These are phyloP conservation scores for Alitta virens DNA, from an alignment of 2,888 invertebrate species.

Conservation along the genomic window DNA sequence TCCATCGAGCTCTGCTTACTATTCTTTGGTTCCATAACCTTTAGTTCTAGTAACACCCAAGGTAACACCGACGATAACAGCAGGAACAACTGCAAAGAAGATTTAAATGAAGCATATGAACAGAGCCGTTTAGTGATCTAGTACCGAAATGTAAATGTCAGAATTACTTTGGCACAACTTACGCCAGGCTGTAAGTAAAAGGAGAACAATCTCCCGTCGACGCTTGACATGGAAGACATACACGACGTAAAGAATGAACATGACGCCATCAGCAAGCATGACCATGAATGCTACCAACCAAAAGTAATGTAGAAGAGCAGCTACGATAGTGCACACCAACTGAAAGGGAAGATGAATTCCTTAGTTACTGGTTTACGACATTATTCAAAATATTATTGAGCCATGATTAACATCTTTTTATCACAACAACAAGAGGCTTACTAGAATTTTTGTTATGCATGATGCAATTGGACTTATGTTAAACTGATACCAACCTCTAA, in stretches of 20 bases:
- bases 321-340: slow-evolving; percentile 41
- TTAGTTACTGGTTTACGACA: no score
- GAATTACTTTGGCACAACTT: slow-evolving; percentile 23
- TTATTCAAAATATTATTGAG: no score
- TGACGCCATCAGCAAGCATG: slow-evolving; percentile 49
- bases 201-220: slow-evolving; percentile 24
- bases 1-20: no score
- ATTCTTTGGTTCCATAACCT: slow-evolving; percentile 28
- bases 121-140: no score
- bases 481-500: slow-evolving; percentile 28
- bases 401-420: no score
- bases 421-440: no score
- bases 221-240: slow-evolving; percentile 40
- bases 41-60: slow-evolving; percentile 25
- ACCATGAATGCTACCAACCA: slow-evolving; percentile 48
- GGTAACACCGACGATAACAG: slow-evolving; percentile 27
- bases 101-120: not conserved
- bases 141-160: no score
- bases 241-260: slow-evolving; percentile 45
- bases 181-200: slow-evolving; percentile 42
- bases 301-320: slow-evolving; percentile 46
- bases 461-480: no score
- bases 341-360: slow-evolving; percentile 28
- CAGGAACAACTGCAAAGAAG: slow-evolving; percentile 26
- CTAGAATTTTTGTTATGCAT: no score